Evolutionary conservation across 2,888 invertebrate genomes (phyloP).

Genomic region (Stratiomys singularior): DNA sequence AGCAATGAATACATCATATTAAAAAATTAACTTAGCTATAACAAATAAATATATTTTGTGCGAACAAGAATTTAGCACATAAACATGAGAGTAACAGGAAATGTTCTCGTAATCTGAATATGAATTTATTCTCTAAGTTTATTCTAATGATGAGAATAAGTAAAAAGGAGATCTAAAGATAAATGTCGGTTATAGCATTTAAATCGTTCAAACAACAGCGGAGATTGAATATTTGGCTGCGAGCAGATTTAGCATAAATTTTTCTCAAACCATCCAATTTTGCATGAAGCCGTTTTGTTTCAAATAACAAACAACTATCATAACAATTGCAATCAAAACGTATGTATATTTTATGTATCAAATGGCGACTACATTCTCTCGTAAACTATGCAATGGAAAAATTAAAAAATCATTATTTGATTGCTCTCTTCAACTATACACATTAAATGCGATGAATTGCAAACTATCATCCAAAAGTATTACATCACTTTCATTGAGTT

Average conservation of each 20-base stretch:
- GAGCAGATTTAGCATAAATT: slow-evolving; percentile 31
- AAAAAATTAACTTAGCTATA: slow-evolving; percentile 32
- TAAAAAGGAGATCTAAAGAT: slow-evolving; percentile 27
- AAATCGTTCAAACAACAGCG: slow-evolving; percentile 8
- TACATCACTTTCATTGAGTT: slow-evolving; percentile 9
- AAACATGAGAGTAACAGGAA: slow-evolving; percentile 9
- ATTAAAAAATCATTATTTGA: not conserved
- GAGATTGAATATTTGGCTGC: slow-evolving; percentile 3
- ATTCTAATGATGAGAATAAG: slow-evolving; percentile 28
- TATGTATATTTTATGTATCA: slow-evolving; percentile 1
- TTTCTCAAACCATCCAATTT: slow-evolving; percentile 22
- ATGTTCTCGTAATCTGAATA: not conserved
- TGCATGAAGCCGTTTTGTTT: not conserved
- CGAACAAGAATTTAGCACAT: slow-evolving; percentile 26
- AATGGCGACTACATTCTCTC: slow-evolving; percentile 3
- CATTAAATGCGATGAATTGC: slow-evolving; percentile 15
- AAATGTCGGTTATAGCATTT: not conserved
- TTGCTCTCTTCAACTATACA: slow-evolving; percentile 16
- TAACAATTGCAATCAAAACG: slow-evolving; percentile 26
- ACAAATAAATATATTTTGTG: slow-evolving; percentile 30
- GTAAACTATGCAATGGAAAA: not conserved
- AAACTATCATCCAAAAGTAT: slow-evolving; percentile 27
- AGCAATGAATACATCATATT: not conserved
- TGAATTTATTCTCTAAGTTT: slow-evolving; percentile 14
- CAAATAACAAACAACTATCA: slow-evolving; percentile 28